Evolutionary conservation across 2,113 vertebrate genomes (phyloP), one percentile per base, ranked within the genome.

Genomic region (Condylura cristata): DNA sequence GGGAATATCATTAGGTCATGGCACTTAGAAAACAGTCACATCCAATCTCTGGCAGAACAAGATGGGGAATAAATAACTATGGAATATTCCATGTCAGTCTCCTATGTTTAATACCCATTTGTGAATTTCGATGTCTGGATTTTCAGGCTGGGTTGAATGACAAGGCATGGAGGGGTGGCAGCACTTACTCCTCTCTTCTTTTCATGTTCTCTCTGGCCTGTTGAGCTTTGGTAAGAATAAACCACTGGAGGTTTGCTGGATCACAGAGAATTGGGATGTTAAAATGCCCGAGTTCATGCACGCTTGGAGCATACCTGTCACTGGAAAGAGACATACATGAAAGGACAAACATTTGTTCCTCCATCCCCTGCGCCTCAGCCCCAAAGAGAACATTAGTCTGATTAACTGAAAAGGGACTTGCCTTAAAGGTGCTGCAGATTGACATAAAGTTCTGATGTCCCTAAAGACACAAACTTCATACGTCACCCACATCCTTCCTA

Each of bases 281-380:
- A 70, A 99, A 99, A 93, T 99, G 99, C 0, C 99, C 99, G 48
- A 98, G 98, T 94, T 99, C 98, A 84, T 99, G 99, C 79, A 99
- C 97, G 78, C 98, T 98, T 51, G 99, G 99, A 32, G 97, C 97
- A 0, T 98, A 98, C 61, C 98, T 98, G 97, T 99, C 98, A 89
- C 99, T 99, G 97, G 5, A 97, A 96, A 14, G 26, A 97, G 86
- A 96, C 11, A 91, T 0, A 96, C 41, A 8, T 68, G 60, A 96
- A 96, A 85, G 34, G 83, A 39, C 48, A 74, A 79, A 32, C 8
- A 83, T 22, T 2, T 1, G 32, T 12, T n/a, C 0, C 17, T 90
- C 51, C 18, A 2, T 3, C 8, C 4, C 32, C 30, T 13, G n/a
- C 1, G 39, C 30, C 4, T 22, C 22, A 70, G 66, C 8, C 41